A percentile compares a stretch with the other conserved stretches of the same genome.
These are phyloP conservation scores for Phalangium opilio DNA, from an alignment of 2,888 invertebrate genomes.

Conservation along the genomic window DNA sequence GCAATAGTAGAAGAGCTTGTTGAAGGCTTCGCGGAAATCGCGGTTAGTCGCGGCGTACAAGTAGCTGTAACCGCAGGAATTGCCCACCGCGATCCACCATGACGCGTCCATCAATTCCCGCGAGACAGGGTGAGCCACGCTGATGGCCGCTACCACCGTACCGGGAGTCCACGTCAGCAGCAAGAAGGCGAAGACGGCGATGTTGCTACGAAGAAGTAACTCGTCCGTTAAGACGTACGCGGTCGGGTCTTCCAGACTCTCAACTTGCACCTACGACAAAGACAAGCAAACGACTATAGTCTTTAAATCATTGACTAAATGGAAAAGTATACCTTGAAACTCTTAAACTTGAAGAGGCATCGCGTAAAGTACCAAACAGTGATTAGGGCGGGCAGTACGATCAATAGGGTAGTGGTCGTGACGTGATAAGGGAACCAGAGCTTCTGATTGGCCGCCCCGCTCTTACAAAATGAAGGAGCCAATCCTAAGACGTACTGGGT, in stretches of 20 bases:
- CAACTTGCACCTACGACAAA: slow-evolving; percentile 8
- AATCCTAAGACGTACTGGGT: slow-evolving; percentile 43
- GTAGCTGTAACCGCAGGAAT: slow-evolving; percentile 49
- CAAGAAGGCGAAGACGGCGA: slow-evolving; percentile 47
- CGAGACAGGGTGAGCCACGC: slow-evolving; percentile 12
- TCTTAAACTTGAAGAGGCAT: slow-evolving; percentile 26
- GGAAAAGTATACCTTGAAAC: slow-evolving; percentile 6
- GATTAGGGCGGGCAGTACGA: slow-evolving; percentile 42
- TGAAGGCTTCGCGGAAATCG: slow-evolving; percentile 53
- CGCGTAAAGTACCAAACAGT: slow-evolving; percentile 38
- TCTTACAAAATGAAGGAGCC: slow-evolving; percentile 26
- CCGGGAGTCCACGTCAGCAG: slow-evolving; percentile 52
- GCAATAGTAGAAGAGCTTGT: slow-evolving; percentile 59
- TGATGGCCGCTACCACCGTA: slow-evolving; percentile 4
- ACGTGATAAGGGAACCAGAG: slow-evolving; percentile 33
- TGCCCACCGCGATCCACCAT: slow-evolving; percentile 52
- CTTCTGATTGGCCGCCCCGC: background rate
- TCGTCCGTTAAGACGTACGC: slow-evolving; percentile 35
- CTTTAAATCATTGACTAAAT: too few species aligned
- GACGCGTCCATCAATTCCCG: slow-evolving; percentile 38
- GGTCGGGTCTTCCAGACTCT: slow-evolving; percentile 7
- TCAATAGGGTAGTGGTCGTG: slow-evolving; percentile 41
- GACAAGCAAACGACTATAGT: too few species aligned
- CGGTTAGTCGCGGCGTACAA: slow-evolving; percentile 48
- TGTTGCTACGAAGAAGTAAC: slow-evolving; percentile 45